phyloP scores from a whole-genome alignment of 2,888 invertebrate species.

The Camptogramma bilineatum region DNA sequence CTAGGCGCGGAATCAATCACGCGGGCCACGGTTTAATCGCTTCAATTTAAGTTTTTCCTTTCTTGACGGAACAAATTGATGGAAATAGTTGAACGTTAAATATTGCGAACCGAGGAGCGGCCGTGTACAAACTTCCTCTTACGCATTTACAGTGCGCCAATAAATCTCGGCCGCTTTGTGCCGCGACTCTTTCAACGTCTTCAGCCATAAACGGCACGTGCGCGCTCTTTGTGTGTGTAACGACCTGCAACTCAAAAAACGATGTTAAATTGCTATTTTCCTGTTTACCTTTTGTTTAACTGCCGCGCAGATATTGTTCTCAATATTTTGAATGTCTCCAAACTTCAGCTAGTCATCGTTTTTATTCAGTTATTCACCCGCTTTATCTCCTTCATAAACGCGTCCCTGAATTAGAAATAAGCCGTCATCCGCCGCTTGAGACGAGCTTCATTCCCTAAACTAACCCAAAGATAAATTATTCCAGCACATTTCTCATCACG shows the following conservation, averaged over 20 bases:
- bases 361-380: conserved; percentile 74
- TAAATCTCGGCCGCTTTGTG: conserved; percentile 75
- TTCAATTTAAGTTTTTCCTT: conserved; percentile 79
- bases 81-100: conserved; percentile 76
- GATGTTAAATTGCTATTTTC: conserved; percentile 62
- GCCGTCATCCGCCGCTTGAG: conserved; percentile 67
- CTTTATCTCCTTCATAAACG: conserved; percentile 70
- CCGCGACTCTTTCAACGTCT: conserved; percentile 69
- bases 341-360: conserved; percentile 64
- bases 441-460: conserved; percentile 72
- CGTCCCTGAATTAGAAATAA: conserved; percentile 75
- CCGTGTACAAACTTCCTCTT: conserved; percentile 71
- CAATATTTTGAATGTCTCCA: conserved; percentile 54
- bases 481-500: conserved; percentile 78
- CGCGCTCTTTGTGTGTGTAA: conserved; percentile 70
- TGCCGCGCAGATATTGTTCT: conserved; percentile 55
- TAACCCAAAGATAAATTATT: conserved; percentile 81
- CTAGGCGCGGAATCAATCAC: conserved; percentile 74
- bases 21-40: conserved; percentile 68
- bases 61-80: conserved; percentile 74
- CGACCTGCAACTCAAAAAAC: conserved; percentile 71
- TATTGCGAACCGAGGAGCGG: conserved; percentile 65
- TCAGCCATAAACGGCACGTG: conserved; percentile 76
- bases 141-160: conserved; percentile 69
- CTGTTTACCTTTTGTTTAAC: conserved; percentile 57